These are phyloP conservation scores for Myrmecophaga tridactyla DNA, from an alignment of 2,113 vertebrate genomes.

Conservation along the genomic window DNA sequence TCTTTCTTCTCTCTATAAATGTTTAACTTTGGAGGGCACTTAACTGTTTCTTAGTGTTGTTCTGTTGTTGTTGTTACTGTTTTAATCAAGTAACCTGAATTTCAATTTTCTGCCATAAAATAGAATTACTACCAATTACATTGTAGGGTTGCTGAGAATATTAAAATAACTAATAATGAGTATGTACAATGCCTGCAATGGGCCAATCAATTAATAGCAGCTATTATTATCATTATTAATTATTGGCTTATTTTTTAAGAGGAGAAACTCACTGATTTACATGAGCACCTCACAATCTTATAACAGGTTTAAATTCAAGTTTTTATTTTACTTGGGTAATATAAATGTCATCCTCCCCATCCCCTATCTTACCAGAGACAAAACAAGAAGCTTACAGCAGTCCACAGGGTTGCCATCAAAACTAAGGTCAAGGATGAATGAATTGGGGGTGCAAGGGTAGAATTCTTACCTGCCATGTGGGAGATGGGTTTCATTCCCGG, in stretches of 20 bases:
- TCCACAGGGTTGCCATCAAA: constrained; percentile 10
- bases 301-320: background rate
- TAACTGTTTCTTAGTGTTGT: background rate
- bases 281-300: background rate
- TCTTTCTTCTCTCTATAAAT: constrained; percentile 1
- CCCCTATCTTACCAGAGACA: background rate
- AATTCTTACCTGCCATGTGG: too few relatives aligned
- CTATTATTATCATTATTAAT: background rate
- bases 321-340: background rate
- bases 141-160: background rate
- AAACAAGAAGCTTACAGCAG: background rate
- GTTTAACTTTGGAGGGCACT: background rate
- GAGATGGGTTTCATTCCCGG: too few relatives aligned
- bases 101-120: constrained; percentile 4
- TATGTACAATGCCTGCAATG: background rate
- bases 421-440: background rate
- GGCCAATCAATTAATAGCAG: background rate
- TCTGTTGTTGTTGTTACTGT: too few relatives aligned
- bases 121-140: background rate
- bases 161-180: constrained; percentile 7
- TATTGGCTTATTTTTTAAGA: background rate
- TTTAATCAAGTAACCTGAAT: background rate
- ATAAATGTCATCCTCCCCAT: background rate
- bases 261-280: background rate
- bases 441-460: too few relatives aligned